Evolutionary conservation across 2,888 invertebrate species (phyloP).

Genomic region (Buathra laborator): DNA sequence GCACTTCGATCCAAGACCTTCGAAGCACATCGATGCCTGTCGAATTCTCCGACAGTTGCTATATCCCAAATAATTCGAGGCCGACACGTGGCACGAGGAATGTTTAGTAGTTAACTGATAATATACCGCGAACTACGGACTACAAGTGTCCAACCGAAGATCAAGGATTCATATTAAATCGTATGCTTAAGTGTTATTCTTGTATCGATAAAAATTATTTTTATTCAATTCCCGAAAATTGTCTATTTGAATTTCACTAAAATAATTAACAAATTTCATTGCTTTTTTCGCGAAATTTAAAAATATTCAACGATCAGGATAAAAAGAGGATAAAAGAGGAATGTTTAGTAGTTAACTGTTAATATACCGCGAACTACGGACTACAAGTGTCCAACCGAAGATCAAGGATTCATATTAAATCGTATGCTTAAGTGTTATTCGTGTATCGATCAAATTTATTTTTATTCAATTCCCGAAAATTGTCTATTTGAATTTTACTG

Average conservation of each 20-base stretch:
- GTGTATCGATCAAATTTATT: too few relatives aligned
- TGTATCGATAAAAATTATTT: too few relatives aligned
- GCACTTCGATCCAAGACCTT: constrained; percentile 50
- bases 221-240: too few relatives aligned
- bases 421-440: background rate
- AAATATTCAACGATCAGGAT: too few relatives aligned
- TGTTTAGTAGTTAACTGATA: background rate
- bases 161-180: background rate
- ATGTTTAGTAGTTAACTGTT: background rate
- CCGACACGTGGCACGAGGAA: background rate
- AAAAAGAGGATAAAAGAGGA: too few relatives aligned
- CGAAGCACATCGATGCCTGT: constrained; percentile 20
- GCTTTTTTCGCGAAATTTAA: too few relatives aligned
- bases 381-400: background rate
- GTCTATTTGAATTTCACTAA: too few relatives aligned
- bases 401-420: background rate
- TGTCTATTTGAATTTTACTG: too few relatives aligned
- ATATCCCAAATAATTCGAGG: constrained; percentile 18
- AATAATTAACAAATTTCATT: too few relatives aligned
- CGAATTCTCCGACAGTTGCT: constrained; percentile 14
- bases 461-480: too few relatives aligned
- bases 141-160: background rate
- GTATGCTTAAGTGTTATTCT: background rate
- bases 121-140: background rate
- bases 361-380: background rate